Conservation (phyloP, 2,888 invertebrate species). For the Xylota sylvarum region DNA sequence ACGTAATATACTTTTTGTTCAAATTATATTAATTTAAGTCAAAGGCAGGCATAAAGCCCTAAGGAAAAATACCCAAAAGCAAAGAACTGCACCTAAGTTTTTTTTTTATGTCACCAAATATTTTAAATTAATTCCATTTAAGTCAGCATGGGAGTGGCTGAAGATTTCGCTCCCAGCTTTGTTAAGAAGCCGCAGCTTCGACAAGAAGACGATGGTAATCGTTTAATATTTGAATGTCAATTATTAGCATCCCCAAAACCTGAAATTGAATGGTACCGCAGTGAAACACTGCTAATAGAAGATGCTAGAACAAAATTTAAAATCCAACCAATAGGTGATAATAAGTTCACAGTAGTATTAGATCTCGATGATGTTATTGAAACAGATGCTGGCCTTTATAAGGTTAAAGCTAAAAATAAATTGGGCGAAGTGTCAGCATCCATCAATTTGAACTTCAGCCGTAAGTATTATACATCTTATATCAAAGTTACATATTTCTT, state of each 20-base stretch:
- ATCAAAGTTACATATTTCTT: background rate
- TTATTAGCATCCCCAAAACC: conserved; percentile 94
- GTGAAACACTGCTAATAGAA: conserved; percentile 93
- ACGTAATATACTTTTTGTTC: conserved; percentile 29
- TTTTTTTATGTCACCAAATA: conserved; percentile 64
- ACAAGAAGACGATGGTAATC: conserved; percentile 98
- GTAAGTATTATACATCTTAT: conserved; percentile 89
- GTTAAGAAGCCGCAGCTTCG: conserved; percentile 98
- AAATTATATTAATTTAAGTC: conserved; percentile 14
- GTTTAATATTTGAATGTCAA: conserved; percentile 97
- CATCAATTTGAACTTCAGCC: conserved; percentile 98
- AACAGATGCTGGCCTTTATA: conserved; percentile 97
- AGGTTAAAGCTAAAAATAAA: conserved; percentile 98
- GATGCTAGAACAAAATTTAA: conserved; percentile 95
- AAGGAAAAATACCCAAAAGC: conserved; percentile 3
- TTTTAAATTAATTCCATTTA: conserved; percentile 52
- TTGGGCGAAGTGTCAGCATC: conserved; percentile 99
- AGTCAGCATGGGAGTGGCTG: conserved; percentile 86
- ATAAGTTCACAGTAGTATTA: conserved; percentile 95
- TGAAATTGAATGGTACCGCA: conserved; percentile 96
- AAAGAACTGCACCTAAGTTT: conserved; percentile 17
- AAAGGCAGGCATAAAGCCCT: background rate
- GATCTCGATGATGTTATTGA: conserved; percentile 98
- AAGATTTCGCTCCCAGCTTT: conserved; percentile 99
- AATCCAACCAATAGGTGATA: conserved; percentile 93